A percentile compares a stretch with the other conserved stretches of the same genome.
Evolutionary conservation across 2,888 invertebrate genomes (phyloP).

Genomic region (Colostygia pectinataria): DNA sequence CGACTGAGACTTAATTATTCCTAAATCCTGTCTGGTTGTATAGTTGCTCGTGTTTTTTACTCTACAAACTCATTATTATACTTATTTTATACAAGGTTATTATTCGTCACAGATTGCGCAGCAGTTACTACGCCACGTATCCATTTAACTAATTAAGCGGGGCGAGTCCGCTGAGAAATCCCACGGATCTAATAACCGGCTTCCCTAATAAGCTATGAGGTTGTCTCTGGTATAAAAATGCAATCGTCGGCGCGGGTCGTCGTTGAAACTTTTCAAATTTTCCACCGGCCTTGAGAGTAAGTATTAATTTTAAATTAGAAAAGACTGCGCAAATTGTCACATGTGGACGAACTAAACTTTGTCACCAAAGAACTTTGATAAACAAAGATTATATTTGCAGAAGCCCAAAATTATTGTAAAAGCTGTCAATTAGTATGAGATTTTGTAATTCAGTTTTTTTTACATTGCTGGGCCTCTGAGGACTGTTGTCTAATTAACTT

Average conservation of each 20-base stretch:
- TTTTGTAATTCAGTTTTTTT: too few species aligned
- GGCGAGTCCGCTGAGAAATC: slow-evolving; percentile 70
- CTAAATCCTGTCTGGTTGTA: too few species aligned
- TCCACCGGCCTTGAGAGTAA: slow-evolving; percentile 67
- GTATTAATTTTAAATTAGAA: slow-evolving; percentile 78
- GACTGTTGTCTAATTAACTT: too few species aligned
- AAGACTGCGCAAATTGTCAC: slow-evolving; percentile 66
- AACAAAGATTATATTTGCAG: too few species aligned
- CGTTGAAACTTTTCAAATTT: slow-evolving; percentile 82
- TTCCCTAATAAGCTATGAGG: slow-evolving; percentile 80
- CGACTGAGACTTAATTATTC: too few species aligned
- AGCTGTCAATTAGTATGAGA: too few species aligned
- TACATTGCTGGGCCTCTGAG: too few species aligned
- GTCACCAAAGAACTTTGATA: too few species aligned
- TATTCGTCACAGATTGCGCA: slow-evolving; percentile 8
- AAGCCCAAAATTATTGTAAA: too few species aligned
- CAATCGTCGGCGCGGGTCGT: slow-evolving; percentile 71
- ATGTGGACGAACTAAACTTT: slow-evolving; percentile 52
- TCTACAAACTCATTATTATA: slow-evolving; percentile 11
- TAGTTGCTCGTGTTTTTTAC: slow-evolving; percentile 55
- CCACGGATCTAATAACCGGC: slow-evolving; percentile 72
- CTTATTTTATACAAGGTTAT: slow-evolving; percentile 13
- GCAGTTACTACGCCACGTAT: slow-evolving; percentile 54
- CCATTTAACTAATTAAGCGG: slow-evolving; percentile 78
- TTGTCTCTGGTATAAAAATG: slow-evolving; percentile 79